Percentiles rank a stretch among this genome's conserved stretches.
Evolutionary conservation across 2,888 invertebrate species (phyloP).

Genomic region (Eretmocerus hayati): DNA sequence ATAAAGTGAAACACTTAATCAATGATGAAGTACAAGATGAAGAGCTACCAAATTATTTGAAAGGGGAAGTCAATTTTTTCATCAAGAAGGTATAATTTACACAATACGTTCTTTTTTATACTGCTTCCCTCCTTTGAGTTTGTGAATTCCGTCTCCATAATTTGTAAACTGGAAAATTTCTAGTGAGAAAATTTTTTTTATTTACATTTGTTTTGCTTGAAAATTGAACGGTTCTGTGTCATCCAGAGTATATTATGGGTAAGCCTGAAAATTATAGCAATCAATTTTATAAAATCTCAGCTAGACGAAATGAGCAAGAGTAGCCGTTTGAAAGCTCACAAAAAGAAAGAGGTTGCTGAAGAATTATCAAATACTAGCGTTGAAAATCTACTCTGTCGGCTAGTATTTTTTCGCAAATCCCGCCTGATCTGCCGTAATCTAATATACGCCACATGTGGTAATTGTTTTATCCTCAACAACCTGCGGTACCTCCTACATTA

Average conservation of each 20-base stretch:
- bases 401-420: constrained; percentile 23
- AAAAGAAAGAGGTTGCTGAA: constrained; percentile 14
- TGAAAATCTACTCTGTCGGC: constrained; percentile 23
- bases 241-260: too few species aligned
- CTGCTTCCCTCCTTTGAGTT: too few species aligned
- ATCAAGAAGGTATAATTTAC: not conserved
- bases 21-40: not conserved
- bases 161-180: too few species aligned
- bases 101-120: not conserved
- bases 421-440: constrained; percentile 28
- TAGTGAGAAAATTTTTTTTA: not conserved
- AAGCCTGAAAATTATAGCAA: too few species aligned
- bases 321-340: constrained; percentile 15
- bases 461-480: too few species aligned
- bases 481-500: too few species aligned
- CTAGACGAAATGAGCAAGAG: constrained; percentile 7
- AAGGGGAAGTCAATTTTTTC: not conserved
- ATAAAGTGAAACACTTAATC: not conserved
- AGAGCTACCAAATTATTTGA: not conserved
- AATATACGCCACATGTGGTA: constrained; percentile 31
- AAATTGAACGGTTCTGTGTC: too few species aligned
- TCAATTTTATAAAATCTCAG: too few species aligned
- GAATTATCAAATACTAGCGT: constrained; percentile 27
- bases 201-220: not conserved
- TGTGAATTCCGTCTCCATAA: too few species aligned